Evolutionary conservation across 2,888 invertebrate species (phyloP), one percentile per base, ranked within the genome.

Genomic region (Tubulanus polymorphus): DNA sequence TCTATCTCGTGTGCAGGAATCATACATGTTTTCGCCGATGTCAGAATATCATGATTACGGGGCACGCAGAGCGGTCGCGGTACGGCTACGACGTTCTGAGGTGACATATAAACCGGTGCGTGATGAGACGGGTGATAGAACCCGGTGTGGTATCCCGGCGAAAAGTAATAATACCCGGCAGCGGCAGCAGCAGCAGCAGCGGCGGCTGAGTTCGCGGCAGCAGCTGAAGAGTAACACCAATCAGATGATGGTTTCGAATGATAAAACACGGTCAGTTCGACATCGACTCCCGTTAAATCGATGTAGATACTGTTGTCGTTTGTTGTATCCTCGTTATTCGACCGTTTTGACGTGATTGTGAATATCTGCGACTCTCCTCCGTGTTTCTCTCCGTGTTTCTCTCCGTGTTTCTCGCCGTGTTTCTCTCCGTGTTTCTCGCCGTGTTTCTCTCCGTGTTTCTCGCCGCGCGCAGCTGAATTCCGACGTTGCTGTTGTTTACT

Each of bases 251-350:
- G 67, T 57, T 67, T 67, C 61, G 69, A 73, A 68, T 68, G 70
- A 53, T 75, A 73, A 53, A 70, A 70, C 15, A 75, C 71, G 28
- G 68, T 67, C 30, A 70, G 64, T 48, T 68, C 64, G 28, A 76
- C 68, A 59, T 74, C 75, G 18, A 66, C 69, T 53, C 71, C 73
- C 0, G 73, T 74, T 45, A 76, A 61, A 61, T 76, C 75, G 29
- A 75, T 65, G 60, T 68, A 75, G 5, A 75, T 71, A 50, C 66
- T 64, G 51, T 72, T 68, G 6, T 23, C 41, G 6, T 41, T 18
- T 41, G 15, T 23, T 20, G 41, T 23, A 41, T 23, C 41, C 18
- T 18, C 23, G n/a, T n/a, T n/a, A n/a, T n/a, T n/a, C n/a, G n/a
- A n/a, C n/a, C n/a, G n/a, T 41, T 41, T 41, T 8, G 41, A 41